These are phyloP conservation scores for Antigone vipio DNA, from an alignment of 2,113 vertebrate species.

Conservation along the genomic window DNA sequence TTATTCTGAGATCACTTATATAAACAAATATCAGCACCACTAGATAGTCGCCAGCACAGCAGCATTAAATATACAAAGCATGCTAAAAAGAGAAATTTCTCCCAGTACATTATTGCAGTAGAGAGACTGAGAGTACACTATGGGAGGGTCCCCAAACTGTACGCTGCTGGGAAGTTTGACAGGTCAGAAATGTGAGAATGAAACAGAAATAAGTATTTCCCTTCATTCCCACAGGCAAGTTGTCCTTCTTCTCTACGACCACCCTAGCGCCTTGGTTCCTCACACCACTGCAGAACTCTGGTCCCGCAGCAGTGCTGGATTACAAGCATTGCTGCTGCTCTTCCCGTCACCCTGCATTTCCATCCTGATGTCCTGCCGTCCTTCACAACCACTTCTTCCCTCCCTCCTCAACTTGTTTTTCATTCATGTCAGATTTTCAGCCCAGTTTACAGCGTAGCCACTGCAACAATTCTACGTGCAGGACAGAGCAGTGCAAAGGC, in stretches of 20 bases:
- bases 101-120: background rate
- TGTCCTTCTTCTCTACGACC: background rate
- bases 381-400: background rate
- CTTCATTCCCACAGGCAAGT: background rate
- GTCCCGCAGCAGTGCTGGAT: background rate
- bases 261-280: accelerated
- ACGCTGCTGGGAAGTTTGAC: background rate
- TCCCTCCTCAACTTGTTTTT: background rate
- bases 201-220: background rate
- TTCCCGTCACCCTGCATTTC: background rate
- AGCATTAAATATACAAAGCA: background rate
- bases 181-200: background rate
- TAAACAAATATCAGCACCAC: background rate
- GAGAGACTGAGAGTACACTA: background rate
- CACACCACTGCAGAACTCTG: background rate
- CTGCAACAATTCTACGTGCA: background rate
- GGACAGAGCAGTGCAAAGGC: background rate
- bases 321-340: background rate
- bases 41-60: background rate
- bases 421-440: background rate
- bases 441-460: background rate
- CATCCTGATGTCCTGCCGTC: background rate
- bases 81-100: background rate
- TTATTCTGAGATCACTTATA: background rate
- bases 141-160: background rate